Evolutionary conservation across 1,140 invertebrate genomes (phyloP), one percentile per base, ranked within the genome.

Genomic region (Papilio xuthus): DNA sequence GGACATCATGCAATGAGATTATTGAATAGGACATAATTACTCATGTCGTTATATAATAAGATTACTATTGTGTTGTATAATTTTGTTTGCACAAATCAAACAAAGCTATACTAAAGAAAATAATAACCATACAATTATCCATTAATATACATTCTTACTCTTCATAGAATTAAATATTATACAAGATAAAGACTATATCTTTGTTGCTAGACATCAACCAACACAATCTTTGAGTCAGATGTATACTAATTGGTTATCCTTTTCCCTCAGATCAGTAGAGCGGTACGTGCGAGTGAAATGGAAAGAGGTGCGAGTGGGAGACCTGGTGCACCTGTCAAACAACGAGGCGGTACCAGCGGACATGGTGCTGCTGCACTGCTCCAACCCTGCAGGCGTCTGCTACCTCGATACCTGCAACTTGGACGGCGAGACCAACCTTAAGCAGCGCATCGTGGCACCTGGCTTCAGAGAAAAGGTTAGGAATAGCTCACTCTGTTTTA

Each of bases 341-440:
- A 98, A 99, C 94, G 98, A 99, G 95, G 95, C 98, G 28, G 98
- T 99, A 81, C 99, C 99, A 9, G 99, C 99, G 4, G 99, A 99
- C 92, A 97, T 99, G 85, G 94, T 99, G 37, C 92, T 99, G 28
- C 94, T 99, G 47, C 95, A 96, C 80, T 97, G 97, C 63, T 98
- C 98, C 90, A 98, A 99, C 94, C 96, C 97, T 4, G 96, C 98
- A 88, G 98, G 98, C 41, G 96, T 99, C 84, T 99, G 99, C 90
- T 99, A 99, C 93, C 97, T 99, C 88, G 96, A 99, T 94, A 99
- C 99, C 2, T 98, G 98, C 81, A 99, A 99, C 94, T 95, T 99
- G 83, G 99, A 99, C 90, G 99, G 99, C 13, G 99, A 99, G 94
- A 99, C 98, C n/a, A 99, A 99, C 95, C 94, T 99, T 67, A 99